Evolutionary conservation across 1,140 invertebrate species (phyloP), one percentile per base, ranked within the genome.

Genomic region (Physella acuta): DNA sequence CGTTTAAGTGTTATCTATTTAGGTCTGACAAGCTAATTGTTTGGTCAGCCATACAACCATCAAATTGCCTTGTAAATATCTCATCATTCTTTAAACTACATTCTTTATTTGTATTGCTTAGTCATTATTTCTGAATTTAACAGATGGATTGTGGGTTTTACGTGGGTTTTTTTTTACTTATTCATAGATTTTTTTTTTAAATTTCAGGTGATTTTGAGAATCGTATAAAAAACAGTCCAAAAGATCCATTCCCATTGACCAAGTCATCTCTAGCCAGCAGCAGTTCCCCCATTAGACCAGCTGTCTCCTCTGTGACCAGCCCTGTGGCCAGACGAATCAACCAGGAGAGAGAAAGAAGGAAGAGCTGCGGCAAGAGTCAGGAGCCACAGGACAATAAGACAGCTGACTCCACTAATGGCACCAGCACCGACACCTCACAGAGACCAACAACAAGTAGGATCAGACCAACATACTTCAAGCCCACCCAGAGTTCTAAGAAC

Each of bases 401-500:
- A 20, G 4, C 3, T 58, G 39, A 17, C 24, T 61, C 55, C 39
- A 4, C 53, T 59, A 53, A 39, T 37, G 20, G 8, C 3, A 11
- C 20, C 33, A 28, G 8, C 26, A 44, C 39, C 39, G 53, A 55
- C 53, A 55, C 8, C 17, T 55, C 53, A 14, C 26, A n/a, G 60
- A 56, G 52, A 60, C n/a, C n/a, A n/a, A 16, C 51, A 36, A 52
- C 34, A 28, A 33, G 36, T 17, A 68, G 67, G 31, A 51, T 33
- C 30, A 17, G 55, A 37, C 62, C 70, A 17, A 44, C 66, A 33
- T 68, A 60, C 33, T 68, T 68, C 56, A 68, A 49, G 49, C 34
- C 55, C 0, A 68, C 66, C 0, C 37, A 30, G 17, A 68, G 66
- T 26, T 68, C 66, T 1, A 58, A 34, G n/a, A 68, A 60, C 24